phyloP scores from a whole-genome alignment of 2,797 vertebrate genomes.

The Serranus cabrilla region DNA sequence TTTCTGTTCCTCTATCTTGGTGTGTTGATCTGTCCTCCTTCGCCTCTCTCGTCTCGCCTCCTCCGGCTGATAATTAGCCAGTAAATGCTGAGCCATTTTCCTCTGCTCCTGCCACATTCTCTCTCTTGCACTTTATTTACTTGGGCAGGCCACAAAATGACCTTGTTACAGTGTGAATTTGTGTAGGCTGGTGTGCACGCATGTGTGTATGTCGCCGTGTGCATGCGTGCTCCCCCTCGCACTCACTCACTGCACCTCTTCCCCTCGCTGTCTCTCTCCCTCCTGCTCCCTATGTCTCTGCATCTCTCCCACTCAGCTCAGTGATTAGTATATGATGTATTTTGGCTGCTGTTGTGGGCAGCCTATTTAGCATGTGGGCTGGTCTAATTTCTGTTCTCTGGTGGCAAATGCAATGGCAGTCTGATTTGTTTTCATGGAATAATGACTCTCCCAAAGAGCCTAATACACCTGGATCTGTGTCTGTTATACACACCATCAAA shows the following conservation, averaged over 20 bases:
- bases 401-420: conserved; percentile 61
- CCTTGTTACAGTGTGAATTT: conserved; percentile 74
- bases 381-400: conserved; percentile 75
- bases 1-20: conserved; percentile 10
- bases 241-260: conserved; percentile 62
- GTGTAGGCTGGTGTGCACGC: conserved; percentile 57
- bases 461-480: conserved; percentile 48
- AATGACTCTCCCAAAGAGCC: conserved; percentile 49
- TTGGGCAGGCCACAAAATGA: conserved; percentile 73
- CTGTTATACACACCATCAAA: background rate
- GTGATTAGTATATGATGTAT: conserved; percentile 81
- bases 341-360: conserved; percentile 77
- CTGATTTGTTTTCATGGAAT: conserved; percentile 59
- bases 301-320: conserved; percentile 75
- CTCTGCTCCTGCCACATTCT: conserved; percentile 62
- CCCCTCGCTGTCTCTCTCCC: conserved; percentile 47
- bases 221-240: conserved; percentile 25
- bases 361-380: conserved; percentile 77
- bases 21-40: conserved; percentile 52
- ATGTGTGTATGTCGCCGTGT: conserved; percentile 17
- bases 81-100: conserved; percentile 70
- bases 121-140: conserved; percentile 73
- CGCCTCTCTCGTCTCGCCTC: conserved; percentile 54
- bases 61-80: conserved; percentile 74
- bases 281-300: conserved; percentile 58